Percentiles rank a stretch among this genome's conserved stretches.
These are phyloP conservation scores for Sinhomidia bicolor DNA, from an alignment of 2,888 invertebrate species.

Conservation along the genomic window DNA sequence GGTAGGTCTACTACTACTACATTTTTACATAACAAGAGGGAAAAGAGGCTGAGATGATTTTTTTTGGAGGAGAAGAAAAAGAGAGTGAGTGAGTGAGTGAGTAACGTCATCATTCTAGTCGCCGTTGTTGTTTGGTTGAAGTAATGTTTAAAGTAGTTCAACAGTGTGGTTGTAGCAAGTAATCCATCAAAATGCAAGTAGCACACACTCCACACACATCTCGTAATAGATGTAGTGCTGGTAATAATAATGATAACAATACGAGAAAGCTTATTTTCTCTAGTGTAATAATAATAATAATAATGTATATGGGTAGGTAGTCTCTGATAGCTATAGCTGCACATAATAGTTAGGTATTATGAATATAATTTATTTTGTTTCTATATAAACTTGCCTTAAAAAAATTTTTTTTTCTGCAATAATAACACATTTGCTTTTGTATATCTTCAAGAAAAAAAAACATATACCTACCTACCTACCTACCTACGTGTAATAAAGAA, in stretches of 20 bases:
- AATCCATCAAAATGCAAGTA: conserved; percentile 49
- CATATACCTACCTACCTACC: too few species aligned
- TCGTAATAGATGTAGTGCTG: not conserved
- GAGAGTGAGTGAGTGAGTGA: not conserved
- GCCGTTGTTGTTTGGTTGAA: not conserved
- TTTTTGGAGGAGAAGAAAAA: not conserved
- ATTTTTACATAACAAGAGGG: not conserved
- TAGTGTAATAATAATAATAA: too few species aligned
- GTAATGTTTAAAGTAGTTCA: conserved; percentile 22
- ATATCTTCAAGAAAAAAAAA: too few species aligned
- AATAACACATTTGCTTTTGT: too few species aligned
- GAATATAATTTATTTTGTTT: too few species aligned
- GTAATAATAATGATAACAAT: conserved; percentile 1
- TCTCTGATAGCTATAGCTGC: too few species aligned
- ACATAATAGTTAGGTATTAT: too few species aligned
- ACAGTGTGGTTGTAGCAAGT: not conserved
- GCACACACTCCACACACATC: conserved; percentile 22
- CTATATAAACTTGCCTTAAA: too few species aligned
- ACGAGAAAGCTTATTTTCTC: not conserved
- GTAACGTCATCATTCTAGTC: not conserved
- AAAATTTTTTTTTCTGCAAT: too few species aligned
- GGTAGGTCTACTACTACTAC: not conserved
- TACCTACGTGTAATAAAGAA: too few species aligned
- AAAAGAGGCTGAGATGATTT: conserved; percentile 3
- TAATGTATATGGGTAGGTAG: too few species aligned